Conservation (phyloP, 2,113 vertebrate species). For the Hippocampus mohnikei region DNA sequence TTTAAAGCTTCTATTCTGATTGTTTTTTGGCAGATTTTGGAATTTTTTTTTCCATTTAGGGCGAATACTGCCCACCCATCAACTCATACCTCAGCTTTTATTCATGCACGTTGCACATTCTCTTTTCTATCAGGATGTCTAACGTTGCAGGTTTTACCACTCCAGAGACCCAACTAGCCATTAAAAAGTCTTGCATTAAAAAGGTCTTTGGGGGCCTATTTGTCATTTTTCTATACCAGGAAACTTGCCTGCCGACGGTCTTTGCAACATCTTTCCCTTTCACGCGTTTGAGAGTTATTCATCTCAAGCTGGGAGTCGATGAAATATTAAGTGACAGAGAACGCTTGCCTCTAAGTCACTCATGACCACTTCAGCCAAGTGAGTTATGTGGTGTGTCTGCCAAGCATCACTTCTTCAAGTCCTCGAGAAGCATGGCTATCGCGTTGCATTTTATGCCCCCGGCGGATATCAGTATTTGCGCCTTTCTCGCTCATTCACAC, state of each 20-base stretch:
- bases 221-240: slow-evolving; percentile 4
- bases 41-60: no score
- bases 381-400: slow-evolving; percentile 39
- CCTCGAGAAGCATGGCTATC: slow-evolving; percentile 30
- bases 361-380: slow-evolving; percentile 41
- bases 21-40: no score
- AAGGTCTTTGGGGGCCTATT: not conserved
- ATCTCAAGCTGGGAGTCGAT: slow-evolving; percentile 43
- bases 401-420: slow-evolving; percentile 11
- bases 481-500: slow-evolving; percentile 21
- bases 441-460: slow-evolving; percentile 36
- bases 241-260: slow-evolving; percentile 16
- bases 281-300: slow-evolving; percentile 12
- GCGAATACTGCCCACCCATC: no score
- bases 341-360: slow-evolving; percentile 27
- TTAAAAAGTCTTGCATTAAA: not conserved
- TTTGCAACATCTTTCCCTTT: not conserved
- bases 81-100: no score
- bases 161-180: no score
- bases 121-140: no score
- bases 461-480: slow-evolving; percentile 1
- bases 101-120: no score
- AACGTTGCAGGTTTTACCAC: no score
- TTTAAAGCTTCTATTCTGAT: no score
- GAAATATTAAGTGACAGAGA: slow-evolving; percentile 34